Evolutionary conservation across 2,888 invertebrate species (phyloP).

Genomic region (Apamea anceps): DNA sequence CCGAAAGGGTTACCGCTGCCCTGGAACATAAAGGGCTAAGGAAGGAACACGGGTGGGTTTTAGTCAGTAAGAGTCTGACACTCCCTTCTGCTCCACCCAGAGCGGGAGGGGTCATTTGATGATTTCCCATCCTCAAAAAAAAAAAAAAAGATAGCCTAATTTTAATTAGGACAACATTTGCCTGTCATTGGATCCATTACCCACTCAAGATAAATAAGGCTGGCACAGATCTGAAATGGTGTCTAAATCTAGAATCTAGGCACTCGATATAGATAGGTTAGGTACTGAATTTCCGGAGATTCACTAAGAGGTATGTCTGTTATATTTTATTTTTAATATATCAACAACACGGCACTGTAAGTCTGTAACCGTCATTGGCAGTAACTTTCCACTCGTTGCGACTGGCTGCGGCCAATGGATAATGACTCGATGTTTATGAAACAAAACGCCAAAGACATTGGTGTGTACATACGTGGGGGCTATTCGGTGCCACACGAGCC

Average conservation of each 20-base stretch:
- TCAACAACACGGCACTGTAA: constrained; percentile 47
- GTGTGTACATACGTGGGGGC: constrained; percentile 57
- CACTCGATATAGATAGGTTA: not conserved
- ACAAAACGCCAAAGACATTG: constrained; percentile 75
- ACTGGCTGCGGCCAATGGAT: constrained; percentile 69
- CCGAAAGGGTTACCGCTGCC: too few relatives aligned
- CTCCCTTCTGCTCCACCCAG: too few relatives aligned
- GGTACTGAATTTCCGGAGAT: constrained; percentile 20
- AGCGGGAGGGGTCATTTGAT: too few relatives aligned
- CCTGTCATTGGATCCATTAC: not conserved
- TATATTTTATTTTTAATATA: constrained; percentile 44
- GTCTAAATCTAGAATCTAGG: not conserved
- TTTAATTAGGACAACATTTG: constrained; percentile 18
- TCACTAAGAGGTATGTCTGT: constrained; percentile 29
- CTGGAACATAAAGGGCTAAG: too few relatives aligned
- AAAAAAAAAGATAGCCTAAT: constrained; percentile 22
- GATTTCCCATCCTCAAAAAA: too few relatives aligned
- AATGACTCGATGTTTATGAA: constrained; percentile 84
- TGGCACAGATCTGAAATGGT: not conserved
- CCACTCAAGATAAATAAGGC: not conserved
- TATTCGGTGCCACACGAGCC: constrained; percentile 60
- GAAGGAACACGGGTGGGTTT: too few relatives aligned
- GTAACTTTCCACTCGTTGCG: constrained; percentile 78
- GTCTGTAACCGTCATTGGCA: constrained; percentile 38
- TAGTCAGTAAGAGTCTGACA: too few relatives aligned